Conservation (phyloP, 2,113 vertebrate species). For the Pedionomus torquatus region DNA sequence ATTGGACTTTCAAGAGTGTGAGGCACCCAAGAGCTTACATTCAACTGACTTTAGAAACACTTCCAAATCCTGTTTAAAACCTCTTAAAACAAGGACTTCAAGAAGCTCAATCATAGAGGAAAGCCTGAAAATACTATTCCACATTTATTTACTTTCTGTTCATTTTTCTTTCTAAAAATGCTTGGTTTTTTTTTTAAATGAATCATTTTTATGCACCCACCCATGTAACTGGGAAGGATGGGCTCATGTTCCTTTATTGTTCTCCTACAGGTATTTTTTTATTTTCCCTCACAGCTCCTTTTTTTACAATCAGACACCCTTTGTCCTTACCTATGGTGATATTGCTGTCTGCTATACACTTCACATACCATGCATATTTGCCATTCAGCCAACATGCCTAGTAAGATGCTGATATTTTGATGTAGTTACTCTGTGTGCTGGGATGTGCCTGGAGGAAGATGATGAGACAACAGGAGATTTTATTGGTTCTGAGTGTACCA, state of each 20-base stretch:
- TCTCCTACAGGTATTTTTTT: neutral
- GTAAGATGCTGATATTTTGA: neutral
- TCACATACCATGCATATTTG: neutral
- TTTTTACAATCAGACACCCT: neutral
- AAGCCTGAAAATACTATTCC: neutral
- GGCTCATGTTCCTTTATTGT: neutral
- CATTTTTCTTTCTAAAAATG: neutral
- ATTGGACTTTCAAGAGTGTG: neutral
- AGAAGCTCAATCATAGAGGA: neutral
- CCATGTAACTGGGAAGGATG: neutral
- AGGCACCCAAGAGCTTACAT: neutral
- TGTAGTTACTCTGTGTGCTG: neutral
- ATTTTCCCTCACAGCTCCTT: neutral
- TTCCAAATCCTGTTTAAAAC: neutral
- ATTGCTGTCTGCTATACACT: neutral
- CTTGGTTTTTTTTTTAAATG: neutral
- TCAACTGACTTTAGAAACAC: neutral
- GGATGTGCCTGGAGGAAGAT: neutral
- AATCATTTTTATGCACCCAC: neutral
- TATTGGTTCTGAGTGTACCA: neutral
- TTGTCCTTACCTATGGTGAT: neutral
- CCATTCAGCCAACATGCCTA: neutral
- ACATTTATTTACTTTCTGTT: neutral
- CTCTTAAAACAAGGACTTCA: neutral
- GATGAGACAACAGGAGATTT: neutral